Evolutionary conservation across 2,797 vertebrate genomes (phyloP).

Genomic region (Paramormyrops hopkinsi): DNA sequence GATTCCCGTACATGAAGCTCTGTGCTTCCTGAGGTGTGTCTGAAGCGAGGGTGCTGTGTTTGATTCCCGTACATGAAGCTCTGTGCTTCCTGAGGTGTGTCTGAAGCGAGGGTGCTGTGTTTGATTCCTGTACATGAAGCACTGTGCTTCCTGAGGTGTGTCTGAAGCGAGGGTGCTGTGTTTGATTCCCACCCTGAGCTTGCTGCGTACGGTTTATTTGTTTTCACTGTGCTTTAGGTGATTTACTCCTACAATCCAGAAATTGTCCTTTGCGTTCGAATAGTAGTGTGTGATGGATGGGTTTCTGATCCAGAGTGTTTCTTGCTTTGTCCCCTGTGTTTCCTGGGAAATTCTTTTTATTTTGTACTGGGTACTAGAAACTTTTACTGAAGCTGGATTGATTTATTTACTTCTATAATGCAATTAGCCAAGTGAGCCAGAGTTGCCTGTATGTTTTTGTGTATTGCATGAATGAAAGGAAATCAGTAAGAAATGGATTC

Average conservation of each 20-base stretch:
- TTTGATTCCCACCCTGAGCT: neutral
- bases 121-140: no score
- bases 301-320: neutral
- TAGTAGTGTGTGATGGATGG: neutral
- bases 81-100: no score
- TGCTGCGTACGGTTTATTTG: neutral
- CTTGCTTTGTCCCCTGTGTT: neutral
- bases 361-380: neutral
- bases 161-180: no score
- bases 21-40: no score
- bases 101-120: no score
- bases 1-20: no score
- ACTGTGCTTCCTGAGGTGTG: no score
- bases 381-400: neutral
- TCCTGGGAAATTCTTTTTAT: neutral
- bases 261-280: neutral
- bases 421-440: neutral
- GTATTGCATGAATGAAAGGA: neutral
- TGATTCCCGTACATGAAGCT: no score
- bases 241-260: no score
- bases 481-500: neutral
- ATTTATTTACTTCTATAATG: neutral
- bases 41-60: no score
- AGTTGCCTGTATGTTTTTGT: neutral
- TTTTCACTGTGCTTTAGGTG: neutral